phyloP scores from a whole-genome alignment of 2,113 vertebrate genomes.

The Psophia crepitans region DNA sequence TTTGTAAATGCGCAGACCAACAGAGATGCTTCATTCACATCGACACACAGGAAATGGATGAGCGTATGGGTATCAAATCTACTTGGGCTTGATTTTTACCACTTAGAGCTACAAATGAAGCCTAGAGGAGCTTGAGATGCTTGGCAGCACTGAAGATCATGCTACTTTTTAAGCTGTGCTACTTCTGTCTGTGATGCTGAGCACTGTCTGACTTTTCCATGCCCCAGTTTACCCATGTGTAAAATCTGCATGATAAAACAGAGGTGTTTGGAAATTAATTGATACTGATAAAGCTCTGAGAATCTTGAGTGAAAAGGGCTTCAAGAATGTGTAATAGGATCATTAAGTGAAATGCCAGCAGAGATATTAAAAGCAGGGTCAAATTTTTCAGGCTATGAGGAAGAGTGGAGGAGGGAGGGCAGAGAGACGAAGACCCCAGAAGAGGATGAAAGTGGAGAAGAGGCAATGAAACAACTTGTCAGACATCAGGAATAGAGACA shows the following conservation, averaged over 20 bases:
- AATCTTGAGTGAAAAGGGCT: not conserved
- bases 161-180: not conserved
- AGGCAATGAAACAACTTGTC: not conserved
- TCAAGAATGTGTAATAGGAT: not conserved
- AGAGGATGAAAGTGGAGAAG: not conserved
- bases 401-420: not conserved
- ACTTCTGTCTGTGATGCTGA: not conserved
- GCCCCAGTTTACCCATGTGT: not conserved
- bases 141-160: not conserved
- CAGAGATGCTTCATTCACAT: not conserved
- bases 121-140: not conserved
- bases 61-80: not conserved
- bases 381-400: not conserved
- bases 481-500: not conserved
- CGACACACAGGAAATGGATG: not conserved
- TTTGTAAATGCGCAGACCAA: not conserved
- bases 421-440: not conserved
- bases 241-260: not conserved
- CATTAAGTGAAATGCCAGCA: conserved; percentile 54
- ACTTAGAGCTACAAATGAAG: not conserved
- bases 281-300: not conserved
- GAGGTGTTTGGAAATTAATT: conserved; percentile 9
- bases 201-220: not conserved
- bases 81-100: not conserved
- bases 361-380: conserved; percentile 28